A percentile compares a stretch with the other conserved stretches of the same genome.
phyloP scores from a whole-genome alignment of 2,797 vertebrate genomes.

The Poecilia velifera region DNA sequence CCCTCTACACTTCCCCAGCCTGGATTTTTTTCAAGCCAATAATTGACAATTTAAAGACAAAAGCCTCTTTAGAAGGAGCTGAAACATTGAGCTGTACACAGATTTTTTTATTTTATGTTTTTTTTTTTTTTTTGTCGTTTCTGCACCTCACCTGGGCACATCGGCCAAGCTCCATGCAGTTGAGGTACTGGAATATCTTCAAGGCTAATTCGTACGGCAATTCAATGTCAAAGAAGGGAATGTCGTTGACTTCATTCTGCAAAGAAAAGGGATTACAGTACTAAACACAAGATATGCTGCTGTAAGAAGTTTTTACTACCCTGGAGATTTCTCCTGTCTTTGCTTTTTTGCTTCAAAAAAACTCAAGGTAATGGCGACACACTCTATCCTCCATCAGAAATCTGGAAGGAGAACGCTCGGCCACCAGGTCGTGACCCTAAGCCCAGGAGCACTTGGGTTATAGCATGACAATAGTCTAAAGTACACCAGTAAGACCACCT shows the following conservation, averaged over 20 bases:
- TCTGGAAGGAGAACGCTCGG: too few relatives aligned
- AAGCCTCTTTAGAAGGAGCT: not conserved
- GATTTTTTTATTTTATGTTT: not conserved
- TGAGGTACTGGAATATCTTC: constrained; percentile 92
- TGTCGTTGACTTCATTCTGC: constrained; percentile 95
- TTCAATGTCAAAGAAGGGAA: constrained; percentile 95
- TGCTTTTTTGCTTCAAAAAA: not conserved
- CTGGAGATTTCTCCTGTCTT: not conserved
- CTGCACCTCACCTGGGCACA: constrained; percentile 89
- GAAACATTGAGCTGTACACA: not conserved
- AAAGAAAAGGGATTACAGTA: constrained; percentile 1
- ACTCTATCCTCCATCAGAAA: not conserved
- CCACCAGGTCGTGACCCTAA: not conserved
- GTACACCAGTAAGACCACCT: not conserved
- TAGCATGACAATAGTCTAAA: not conserved
- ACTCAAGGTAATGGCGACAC: not conserved
- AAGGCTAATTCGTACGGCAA: constrained; percentile 93
- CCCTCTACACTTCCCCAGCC: too few relatives aligned
- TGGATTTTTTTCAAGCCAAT: not conserved
- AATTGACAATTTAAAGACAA: not conserved
- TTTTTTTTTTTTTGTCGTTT: not conserved
- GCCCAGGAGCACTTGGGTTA: not conserved
- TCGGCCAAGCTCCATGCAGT: constrained; percentile 86
- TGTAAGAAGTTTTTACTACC: not conserved
- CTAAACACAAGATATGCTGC: not conserved